Evolutionary conservation across 2,888 invertebrate genomes (phyloP), one percentile per base, ranked within the genome.

Genomic region (Idaea straminata): DNA sequence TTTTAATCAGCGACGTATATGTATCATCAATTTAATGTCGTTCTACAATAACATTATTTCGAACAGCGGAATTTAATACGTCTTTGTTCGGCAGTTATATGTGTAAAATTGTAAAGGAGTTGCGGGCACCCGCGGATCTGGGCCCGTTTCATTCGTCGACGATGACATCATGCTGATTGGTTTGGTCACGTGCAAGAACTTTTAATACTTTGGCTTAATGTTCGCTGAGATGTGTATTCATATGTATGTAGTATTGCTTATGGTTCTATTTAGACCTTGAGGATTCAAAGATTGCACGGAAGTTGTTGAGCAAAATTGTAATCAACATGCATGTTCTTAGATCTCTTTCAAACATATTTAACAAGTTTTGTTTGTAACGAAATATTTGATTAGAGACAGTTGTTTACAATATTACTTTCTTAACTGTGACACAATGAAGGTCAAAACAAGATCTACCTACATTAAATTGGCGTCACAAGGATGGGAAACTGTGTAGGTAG

Each of bases 81-180:
- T 25, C 5, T 64, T 67, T 61, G 62, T 57, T 38, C 59, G 60
- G 62, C 25, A 59, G 62, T 64, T 63, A 60, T 64, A 67, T 62
- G 61, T 61, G 61, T 61, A 64, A 64, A 64, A 66, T 61, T 74
- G 73, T 69, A 72, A 70, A 80, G 77, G 73, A 74, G 72, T 71
- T 71, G 62, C 62, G 71, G 79, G 81, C 83, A 80, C 80, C 47
- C 79, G 69, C 74, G 75, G 79, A 80, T 76, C 73, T 68, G 62
- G 74, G 74, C 68, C 72, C 66, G 73, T 72, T 71, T 71, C 63
- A 57, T 61, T 62, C 65, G 47, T 47, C 72, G 75, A 77, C 82
- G 83, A 83, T 82, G 82, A 83, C 81, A 83, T 74, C 72, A 69
- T 68, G 63, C 68, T 64, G 65, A 66, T 68, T 73, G 66, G 47